Evolutionary conservation across 2,888 invertebrate genomes (phyloP).

Genomic region (Phyto melanocephala): DNA sequence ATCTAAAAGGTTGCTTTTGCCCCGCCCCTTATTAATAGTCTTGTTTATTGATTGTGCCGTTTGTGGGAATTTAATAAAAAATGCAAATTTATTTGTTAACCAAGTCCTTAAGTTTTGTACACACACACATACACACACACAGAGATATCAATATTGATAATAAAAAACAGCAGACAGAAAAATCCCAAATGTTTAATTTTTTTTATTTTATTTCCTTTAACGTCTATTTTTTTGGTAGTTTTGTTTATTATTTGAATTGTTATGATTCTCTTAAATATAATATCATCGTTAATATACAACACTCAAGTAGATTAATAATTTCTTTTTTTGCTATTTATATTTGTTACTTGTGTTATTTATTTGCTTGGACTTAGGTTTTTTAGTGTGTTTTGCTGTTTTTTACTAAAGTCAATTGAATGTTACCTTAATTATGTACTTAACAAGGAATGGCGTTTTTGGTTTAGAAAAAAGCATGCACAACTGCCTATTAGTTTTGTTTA

Average conservation of each 20-base stretch:
- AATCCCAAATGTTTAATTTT: background rate
- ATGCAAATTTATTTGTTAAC: constrained; percentile 17
- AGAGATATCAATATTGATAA: background rate
- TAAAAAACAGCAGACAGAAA: background rate
- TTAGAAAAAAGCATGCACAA: no score
- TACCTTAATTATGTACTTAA: constrained; percentile 6
- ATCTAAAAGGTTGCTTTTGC: background rate
- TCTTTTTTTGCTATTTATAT: background rate
- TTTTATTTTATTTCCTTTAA: no score
- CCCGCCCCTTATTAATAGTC: background rate
- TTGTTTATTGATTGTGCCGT: background rate
- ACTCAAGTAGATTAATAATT: background rate
- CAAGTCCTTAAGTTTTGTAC: background rate
- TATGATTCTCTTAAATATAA: constrained; percentile 15
- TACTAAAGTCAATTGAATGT: background rate
- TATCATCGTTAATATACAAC: constrained; percentile 11
- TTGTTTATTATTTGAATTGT: constrained; percentile 2
- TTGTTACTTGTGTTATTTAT: background rate
- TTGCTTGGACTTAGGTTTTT: background rate
- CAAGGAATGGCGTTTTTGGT: no score
- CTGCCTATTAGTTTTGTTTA: no score
- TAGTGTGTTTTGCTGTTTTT: background rate
- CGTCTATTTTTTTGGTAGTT: background rate
- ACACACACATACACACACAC: background rate
- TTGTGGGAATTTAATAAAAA: background rate